Evolutionary conservation across 2,797 vertebrate genomes (phyloP).

Genomic region (Schizopygopsis malacanthus): DNA sequence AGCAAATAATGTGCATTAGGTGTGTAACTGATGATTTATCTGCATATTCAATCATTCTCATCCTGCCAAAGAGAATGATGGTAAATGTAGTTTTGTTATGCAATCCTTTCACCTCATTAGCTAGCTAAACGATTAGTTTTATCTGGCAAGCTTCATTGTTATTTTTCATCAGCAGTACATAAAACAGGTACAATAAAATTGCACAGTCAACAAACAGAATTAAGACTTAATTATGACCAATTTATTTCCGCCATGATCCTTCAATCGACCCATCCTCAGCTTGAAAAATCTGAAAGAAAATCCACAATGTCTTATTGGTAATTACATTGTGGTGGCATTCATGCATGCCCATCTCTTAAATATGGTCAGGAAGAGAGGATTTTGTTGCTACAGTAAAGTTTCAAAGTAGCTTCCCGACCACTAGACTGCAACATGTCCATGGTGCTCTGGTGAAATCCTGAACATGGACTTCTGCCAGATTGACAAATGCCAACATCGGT

Average conservation of each 20-base stretch:
- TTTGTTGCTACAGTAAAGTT: neutral
- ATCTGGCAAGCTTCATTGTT: neutral
- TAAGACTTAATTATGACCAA: neutral
- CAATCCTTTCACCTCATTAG: slow-evolving; percentile 10
- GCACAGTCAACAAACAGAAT: neutral
- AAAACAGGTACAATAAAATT: neutral
- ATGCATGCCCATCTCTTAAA: slow-evolving; percentile 13
- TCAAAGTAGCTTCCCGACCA: neutral
- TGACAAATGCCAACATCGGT: neutral
- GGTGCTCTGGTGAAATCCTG: neutral
- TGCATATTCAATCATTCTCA: neutral
- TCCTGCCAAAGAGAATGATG: neutral
- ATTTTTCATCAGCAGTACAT: slow-evolving; percentile 18
- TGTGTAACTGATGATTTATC: neutral
- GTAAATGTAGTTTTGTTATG: slow-evolving; percentile 2
- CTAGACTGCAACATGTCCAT: neutral
- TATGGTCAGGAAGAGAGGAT: neutral
- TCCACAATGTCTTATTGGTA: neutral
- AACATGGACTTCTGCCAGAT: neutral
- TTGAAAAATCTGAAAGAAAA: neutral
- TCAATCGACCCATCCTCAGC: neutral
- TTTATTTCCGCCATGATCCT: slow-evolving; percentile 4
- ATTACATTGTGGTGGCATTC: neutral
- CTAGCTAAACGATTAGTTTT: slow-evolving; percentile 4
- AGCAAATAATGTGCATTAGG: neutral